These are phyloP conservation scores for Pseudorasbora parva DNA, from an alignment of 2,113 vertebrate species.

Conservation along the genomic window DNA sequence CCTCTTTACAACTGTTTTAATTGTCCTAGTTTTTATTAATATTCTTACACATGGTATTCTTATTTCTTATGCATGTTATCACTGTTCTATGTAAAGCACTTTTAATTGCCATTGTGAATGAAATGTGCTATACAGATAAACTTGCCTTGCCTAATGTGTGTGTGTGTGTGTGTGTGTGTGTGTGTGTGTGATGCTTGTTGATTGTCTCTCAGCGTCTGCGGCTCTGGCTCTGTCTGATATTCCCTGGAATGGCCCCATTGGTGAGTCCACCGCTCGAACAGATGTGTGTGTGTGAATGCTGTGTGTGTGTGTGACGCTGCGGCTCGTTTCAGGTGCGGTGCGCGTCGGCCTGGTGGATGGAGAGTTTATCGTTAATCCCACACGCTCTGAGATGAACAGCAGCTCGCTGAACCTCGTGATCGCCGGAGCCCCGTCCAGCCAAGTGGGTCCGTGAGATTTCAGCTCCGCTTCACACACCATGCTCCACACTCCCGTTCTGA, in stretches of 20 bases:
- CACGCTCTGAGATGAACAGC: constrained; percentile 86
- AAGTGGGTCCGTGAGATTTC: constrained; percentile 83
- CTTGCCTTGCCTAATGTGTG: no score
- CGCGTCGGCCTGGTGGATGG: constrained; percentile 88
- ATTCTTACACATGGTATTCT: no score
- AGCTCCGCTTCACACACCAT: not conserved
- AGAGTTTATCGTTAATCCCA: constrained; percentile 89
- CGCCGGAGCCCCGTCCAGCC: constrained; percentile 83
- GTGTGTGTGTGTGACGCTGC: not conserved
- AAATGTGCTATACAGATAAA: no score
- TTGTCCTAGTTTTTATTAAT: no score
- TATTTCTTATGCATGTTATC: no score
- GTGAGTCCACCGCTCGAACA: constrained; percentile 70
- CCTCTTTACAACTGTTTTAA: no score
- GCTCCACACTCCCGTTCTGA: not conserved
- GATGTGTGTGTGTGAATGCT: not conserved
- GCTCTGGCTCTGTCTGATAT: constrained; percentile 95
- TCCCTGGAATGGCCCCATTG: constrained; percentile 95
- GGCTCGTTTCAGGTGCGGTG: constrained; percentile 84
- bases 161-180: not conserved
- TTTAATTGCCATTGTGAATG: no score
- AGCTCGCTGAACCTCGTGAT: constrained; percentile 90
- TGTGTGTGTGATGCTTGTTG: not conserved
- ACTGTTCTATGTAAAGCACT: no score
- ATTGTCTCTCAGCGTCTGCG: constrained; percentile 83